These are phyloP conservation scores for Protobothrops mucrosquamatus DNA, from an alignment of 2,113 vertebrate species.

Conservation along the genomic window DNA sequence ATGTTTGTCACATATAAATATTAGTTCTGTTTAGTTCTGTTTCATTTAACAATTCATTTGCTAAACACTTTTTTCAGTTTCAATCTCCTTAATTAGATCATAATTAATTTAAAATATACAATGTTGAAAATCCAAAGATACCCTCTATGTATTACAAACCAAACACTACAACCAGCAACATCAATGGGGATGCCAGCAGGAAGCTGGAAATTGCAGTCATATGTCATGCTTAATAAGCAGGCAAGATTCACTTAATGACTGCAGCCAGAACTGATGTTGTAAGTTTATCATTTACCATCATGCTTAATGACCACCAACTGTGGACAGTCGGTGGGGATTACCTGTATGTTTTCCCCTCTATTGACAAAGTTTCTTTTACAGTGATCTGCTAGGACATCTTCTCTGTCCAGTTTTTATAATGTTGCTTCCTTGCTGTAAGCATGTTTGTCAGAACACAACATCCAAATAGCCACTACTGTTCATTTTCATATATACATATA, in stretches of 20 bases:
- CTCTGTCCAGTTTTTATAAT: not conserved
- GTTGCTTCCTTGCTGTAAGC: not conserved
- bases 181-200: not conserved
- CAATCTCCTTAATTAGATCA: not conserved
- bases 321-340: not conserved
- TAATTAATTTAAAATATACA: not conserved
- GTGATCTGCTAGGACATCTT: not conserved
- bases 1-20: not conserved
- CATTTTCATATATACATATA: not conserved
- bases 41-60: not conserved
- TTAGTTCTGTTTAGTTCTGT: not conserved
- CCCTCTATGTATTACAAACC: not conserved
- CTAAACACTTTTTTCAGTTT: not conserved
- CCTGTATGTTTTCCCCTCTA: not conserved
- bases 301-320: not conserved
- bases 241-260: not conserved
- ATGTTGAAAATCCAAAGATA: not conserved
- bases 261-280: not conserved
- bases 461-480: not conserved
- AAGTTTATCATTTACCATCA: not conserved
- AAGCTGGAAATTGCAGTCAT: not conserved
- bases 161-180: not conserved
- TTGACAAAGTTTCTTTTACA: not conserved
- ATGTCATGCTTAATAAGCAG: not conserved
- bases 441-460: not conserved